phyloP scores from a whole-genome alignment of 2,888 invertebrate species.

The Pterobdella sp. region DNA sequence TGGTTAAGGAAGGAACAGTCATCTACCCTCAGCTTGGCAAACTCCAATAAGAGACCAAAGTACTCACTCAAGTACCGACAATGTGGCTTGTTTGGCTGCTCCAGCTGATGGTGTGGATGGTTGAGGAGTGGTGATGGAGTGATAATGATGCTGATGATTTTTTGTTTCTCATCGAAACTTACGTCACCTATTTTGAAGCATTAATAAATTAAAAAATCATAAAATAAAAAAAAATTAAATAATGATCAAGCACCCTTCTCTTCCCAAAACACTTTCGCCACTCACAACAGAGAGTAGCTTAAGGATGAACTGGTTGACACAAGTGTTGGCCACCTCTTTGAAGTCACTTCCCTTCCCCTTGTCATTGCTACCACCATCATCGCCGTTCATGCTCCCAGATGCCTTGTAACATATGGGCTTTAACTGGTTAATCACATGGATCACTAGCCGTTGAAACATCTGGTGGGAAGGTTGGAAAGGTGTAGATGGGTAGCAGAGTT shows the following conservation, averaged over 20 bases:
- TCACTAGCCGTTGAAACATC: conserved; percentile 84
- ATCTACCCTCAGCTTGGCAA: conserved; percentile 88
- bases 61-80: conserved; percentile 74
- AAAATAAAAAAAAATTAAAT: not conserved
- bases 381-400: not conserved
- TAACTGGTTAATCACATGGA: conserved; percentile 84
- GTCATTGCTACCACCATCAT: conserved; percentile 40
- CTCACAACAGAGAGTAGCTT: conserved; percentile 73
- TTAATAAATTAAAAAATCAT: not conserved
- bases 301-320: conserved; percentile 84
- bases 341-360: conserved; percentile 39
- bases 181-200: too few relatives aligned
- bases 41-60: conserved; percentile 82
- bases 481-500: not conserved
- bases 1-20: conserved; percentile 79
- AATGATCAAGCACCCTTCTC: not conserved
- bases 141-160: not conserved
- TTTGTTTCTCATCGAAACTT: too few relatives aligned
- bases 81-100: conserved; percentile 62
- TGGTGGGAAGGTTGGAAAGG: conserved; percentile 34
- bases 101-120: conserved; percentile 54
- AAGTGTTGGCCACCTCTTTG: conserved; percentile 50
- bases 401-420: conserved; percentile 48
- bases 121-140: not conserved
- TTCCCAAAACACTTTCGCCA: conserved; percentile 36